These are phyloP conservation scores for Coremacera marginata DNA, from an alignment of 2,888 invertebrate species.

Conservation along the genomic window DNA sequence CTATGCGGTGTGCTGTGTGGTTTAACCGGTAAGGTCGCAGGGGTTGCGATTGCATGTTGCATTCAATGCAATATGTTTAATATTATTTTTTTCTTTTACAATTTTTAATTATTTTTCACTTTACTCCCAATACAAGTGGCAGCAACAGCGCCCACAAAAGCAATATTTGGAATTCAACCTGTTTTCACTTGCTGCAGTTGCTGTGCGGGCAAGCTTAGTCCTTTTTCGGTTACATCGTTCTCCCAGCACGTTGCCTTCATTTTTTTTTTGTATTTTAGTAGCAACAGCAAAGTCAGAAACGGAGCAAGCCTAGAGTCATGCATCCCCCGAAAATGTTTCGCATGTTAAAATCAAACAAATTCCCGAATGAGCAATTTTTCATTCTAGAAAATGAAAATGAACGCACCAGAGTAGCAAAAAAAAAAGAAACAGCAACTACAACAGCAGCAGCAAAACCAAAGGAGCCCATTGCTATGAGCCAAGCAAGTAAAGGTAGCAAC, in stretches of 20 bases:
- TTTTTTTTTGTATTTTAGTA: neutral
- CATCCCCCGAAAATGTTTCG: slow-evolving; percentile 53
- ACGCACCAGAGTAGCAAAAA: slow-evolving; percentile 28
- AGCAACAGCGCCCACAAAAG: neutral
- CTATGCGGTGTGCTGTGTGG: neutral
- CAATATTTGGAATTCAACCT: neutral
- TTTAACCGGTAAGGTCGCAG: neutral
- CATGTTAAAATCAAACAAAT: slow-evolving; percentile 67
- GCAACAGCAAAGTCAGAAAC: neutral
- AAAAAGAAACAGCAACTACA: neutral
- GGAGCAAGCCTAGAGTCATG: slow-evolving; percentile 21
- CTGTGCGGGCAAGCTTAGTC: too few relatives aligned
- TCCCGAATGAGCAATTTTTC: slow-evolving; percentile 67
- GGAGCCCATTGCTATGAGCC: too few relatives aligned
- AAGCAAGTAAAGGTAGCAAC: neutral
- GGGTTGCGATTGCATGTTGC: slow-evolving; percentile 6
- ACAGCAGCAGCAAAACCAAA: neutral
- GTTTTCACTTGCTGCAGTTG: neutral
- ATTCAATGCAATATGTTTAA: neutral
- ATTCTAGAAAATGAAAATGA: slow-evolving; percentile 61
- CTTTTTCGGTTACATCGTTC: too few relatives aligned
- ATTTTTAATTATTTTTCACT: neutral
- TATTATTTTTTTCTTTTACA: neutral
- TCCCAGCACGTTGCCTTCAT: neutral
- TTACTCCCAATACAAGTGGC: neutral